phyloP scores from a whole-genome alignment of 2,113 vertebrate species.

The Chaetodon auriga region DNA sequence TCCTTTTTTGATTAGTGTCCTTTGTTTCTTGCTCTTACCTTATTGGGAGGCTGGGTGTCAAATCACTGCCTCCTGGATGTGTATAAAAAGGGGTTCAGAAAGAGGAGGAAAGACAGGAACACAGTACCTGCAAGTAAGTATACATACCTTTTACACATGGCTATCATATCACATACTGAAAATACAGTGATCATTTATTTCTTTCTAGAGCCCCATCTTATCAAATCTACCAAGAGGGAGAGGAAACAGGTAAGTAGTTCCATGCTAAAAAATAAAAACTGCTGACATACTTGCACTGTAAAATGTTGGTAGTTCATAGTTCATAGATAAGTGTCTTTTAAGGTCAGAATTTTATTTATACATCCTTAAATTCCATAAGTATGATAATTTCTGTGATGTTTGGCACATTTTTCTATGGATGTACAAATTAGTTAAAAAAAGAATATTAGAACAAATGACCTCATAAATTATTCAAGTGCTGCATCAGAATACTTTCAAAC shows the following conservation, averaged over 20 bases:
- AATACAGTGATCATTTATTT: not conserved
- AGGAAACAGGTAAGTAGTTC: constrained; percentile 30
- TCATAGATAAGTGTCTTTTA: not conserved
- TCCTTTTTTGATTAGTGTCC: constrained; percentile 38
- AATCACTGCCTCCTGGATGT: constrained; percentile 50
- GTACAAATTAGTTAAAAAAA: no score
- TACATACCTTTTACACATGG: not conserved
- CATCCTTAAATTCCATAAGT: not conserved
- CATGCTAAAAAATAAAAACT: not conserved
- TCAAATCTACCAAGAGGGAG: not conserved
- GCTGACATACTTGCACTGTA: not conserved
- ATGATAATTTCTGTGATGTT: not conserved
- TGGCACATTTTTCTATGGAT: not conserved
- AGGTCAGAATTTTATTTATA: no score
- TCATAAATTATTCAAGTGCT: no score
- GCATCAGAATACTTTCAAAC: not conserved
- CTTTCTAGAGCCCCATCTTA: constrained; percentile 23
- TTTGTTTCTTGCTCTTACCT: constrained; percentile 41
- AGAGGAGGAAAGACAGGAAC: constrained; percentile 18
- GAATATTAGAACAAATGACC: no score
- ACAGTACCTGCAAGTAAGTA: constrained; percentile 55
- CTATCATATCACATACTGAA: not conserved
- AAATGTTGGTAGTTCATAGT: not conserved
- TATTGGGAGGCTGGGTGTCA: not conserved
- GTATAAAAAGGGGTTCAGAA: constrained; percentile 66